phyloP scores from a whole-genome alignment of 2,113 vertebrate species.

The Xiphophorus hellerii region DNA sequence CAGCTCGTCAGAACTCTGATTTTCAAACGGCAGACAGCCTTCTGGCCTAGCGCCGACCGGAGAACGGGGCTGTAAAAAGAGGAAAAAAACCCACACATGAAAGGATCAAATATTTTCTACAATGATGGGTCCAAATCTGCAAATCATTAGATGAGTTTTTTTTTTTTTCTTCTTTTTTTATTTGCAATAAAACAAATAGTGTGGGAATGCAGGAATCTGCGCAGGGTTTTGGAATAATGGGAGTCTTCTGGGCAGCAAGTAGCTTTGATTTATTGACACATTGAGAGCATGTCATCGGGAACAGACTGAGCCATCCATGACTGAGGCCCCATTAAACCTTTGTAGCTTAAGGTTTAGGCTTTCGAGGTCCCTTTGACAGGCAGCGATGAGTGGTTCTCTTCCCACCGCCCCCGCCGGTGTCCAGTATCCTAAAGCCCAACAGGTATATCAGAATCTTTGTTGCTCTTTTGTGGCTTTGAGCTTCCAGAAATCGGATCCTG shows the following conservation, averaged over 20 bases:
- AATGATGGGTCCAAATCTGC: constrained; percentile 40
- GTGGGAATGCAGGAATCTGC: constrained; percentile 41
- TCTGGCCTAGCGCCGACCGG: constrained; percentile 36
- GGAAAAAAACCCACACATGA: constrained; percentile 20
- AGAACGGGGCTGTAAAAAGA: not conserved
- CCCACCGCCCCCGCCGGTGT: constrained; percentile 70
- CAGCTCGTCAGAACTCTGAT: constrained; percentile 42
- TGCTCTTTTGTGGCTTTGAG: constrained; percentile 74
- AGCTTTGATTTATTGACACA: constrained; percentile 59
- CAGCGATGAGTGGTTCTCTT: constrained; percentile 64
- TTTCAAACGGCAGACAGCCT: constrained; percentile 48
- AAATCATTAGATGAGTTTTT: constrained; percentile 57
- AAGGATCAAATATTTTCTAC: constrained; percentile 53
- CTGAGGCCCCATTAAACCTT: constrained; percentile 53
- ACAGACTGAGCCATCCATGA: constrained; percentile 40
- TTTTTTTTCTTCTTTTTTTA: constrained; percentile 26
- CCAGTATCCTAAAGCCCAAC: constrained; percentile 73
- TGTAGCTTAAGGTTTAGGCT: constrained; percentile 59
- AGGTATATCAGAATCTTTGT: constrained; percentile 82
- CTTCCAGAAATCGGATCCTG: constrained; percentile 79
- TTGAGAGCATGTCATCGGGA: constrained; percentile 27
- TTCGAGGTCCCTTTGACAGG: constrained; percentile 61
- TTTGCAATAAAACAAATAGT: constrained; percentile 47
- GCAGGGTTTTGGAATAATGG: constrained; percentile 44
- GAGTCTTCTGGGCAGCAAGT: constrained; percentile 23